phyloP scores from a whole-genome alignment of 2,888 invertebrate species.

The Griposia aprilina region DNA sequence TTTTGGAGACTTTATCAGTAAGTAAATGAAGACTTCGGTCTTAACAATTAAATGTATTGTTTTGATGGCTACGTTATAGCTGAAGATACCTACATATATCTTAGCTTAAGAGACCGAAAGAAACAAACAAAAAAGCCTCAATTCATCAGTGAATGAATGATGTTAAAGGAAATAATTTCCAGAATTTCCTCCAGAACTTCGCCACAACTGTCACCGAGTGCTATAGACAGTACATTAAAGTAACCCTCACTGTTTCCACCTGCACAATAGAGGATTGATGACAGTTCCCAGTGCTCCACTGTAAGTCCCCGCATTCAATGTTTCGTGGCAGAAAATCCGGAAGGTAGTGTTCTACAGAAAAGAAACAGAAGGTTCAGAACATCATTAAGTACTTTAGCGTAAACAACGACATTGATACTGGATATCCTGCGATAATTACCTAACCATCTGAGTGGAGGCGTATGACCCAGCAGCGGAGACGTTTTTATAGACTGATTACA shows the following conservation, averaged over 20 bases:
- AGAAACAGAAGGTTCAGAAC: slow-evolving; percentile 24
- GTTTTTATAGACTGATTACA: background rate
- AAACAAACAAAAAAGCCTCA: background rate
- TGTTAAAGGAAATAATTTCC: slow-evolving; percentile 13
- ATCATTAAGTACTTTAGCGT: background rate
- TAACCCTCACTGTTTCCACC: slow-evolving; percentile 42
- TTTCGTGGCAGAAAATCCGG: slow-evolving; percentile 54
- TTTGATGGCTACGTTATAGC: background rate
- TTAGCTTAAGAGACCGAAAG: background rate
- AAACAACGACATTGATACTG: background rate
- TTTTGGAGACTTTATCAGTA: background rate
- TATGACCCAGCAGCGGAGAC: too few species aligned
- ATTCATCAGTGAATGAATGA: background rate
- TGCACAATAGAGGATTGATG: slow-evolving; percentile 73
- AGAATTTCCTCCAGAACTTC: background rate
- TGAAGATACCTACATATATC: background rate
- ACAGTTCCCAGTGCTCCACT: slow-evolving; percentile 68
- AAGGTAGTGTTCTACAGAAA: background rate
- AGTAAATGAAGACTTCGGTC: background rate
- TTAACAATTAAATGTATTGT: background rate
- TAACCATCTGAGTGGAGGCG: background rate
- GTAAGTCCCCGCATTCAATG: slow-evolving; percentile 76
- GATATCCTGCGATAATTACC: background rate
- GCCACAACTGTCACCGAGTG: background rate
- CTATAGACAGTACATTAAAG: slow-evolving; percentile 43